A percentile compares a stretch with the other conserved stretches of the same genome.
phyloP scores from a whole-genome alignment of 2,888 invertebrate genomes.

The Limenitis camilla region DNA sequence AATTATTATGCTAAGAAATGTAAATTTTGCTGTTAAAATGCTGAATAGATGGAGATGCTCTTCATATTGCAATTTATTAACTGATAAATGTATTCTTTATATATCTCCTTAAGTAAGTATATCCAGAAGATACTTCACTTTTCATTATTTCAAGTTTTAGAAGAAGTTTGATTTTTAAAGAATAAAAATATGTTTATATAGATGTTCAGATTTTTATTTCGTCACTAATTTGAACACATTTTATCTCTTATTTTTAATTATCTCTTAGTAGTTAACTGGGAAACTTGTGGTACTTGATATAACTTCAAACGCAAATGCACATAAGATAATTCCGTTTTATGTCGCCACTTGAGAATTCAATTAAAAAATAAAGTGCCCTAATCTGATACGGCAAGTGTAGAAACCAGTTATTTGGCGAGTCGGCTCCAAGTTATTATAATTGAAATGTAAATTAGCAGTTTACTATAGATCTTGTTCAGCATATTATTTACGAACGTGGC shows the following conservation, averaged over 20 bases:
- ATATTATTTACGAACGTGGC: slow-evolving; percentile 41
- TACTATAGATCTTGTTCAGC: slow-evolving; percentile 50
- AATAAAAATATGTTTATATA: not conserved
- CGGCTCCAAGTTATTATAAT: slow-evolving; percentile 62
- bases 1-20: slow-evolving; percentile 44
- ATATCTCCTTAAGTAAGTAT: no score
- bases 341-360: slow-evolving; percentile 9
- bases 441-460: slow-evolving; percentile 65
- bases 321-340: slow-evolving; percentile 12
- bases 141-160: not conserved
- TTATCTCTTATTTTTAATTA: not conserved
- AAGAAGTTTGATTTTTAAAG: not conserved
- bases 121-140: not conserved
- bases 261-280: slow-evolving; percentile 1
- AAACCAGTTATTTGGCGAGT: slow-evolving; percentile 34
- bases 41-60: slow-evolving; percentile 12
- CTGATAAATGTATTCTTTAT: not conserved
- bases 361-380: slow-evolving; percentile 16
- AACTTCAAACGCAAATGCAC: slow-evolving; percentile 11
- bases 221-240: not conserved
- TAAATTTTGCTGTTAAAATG: slow-evolving; percentile 37
- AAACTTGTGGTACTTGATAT: slow-evolving; percentile 6
- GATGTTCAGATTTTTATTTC: not conserved
- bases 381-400: slow-evolving; percentile 20
- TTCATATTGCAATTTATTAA: slow-evolving; percentile 10